Base-by-base conservation (phyloP, 2,113 vertebrate genomes). In the Campylomormyrus tamandua region DNA sequence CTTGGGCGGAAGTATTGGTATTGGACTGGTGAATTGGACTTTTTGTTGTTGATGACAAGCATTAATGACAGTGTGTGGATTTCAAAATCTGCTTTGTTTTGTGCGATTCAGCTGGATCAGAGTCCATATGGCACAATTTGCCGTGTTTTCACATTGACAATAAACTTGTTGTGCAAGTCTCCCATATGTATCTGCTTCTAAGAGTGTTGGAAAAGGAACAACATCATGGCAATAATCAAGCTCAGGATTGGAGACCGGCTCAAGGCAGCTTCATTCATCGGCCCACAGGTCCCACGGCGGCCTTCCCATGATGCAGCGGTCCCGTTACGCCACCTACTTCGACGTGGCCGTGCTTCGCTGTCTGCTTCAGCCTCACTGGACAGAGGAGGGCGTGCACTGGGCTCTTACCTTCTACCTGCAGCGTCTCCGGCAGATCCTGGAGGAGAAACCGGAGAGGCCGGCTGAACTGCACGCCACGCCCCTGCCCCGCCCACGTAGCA, bases 321-420 rank as follows among this genome's bases (percentile, higher is more conserved):
- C 97, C 1, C 97, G 98, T 39, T 99, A 98, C 3, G 99, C 98
- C 91, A 99, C 98, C 0, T 99, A 98, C 94, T 99, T 99, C 0
- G 99, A 99, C 0, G 98, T 99, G 90, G 99, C 99, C 0, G 98
- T 99, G 56, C 96, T 99, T 91, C 98, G 98, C 90, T 99, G 98
- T 93, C 95, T 99, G 42, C 96, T 99, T 70, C 98, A 99, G 94
- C 97, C 98, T 0, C 97, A 99, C 39, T 99, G 99, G 99, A 98
- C 96, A 0, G 98, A 99, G 93, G 99, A 99, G 89, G 98, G 99
- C 10, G 98, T 98, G 0, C 98, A 99, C 95, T 99, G 99, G 99
- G 98, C 98, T 0, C 93, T 99, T 17, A 98, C 98, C 96, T 99
- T 96, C 93, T 99, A 98, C 93, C 95, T 99, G 89, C 97, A 99